Base-by-base conservation (phyloP, 2,113 vertebrate species). In the Capra hircus region DNA sequence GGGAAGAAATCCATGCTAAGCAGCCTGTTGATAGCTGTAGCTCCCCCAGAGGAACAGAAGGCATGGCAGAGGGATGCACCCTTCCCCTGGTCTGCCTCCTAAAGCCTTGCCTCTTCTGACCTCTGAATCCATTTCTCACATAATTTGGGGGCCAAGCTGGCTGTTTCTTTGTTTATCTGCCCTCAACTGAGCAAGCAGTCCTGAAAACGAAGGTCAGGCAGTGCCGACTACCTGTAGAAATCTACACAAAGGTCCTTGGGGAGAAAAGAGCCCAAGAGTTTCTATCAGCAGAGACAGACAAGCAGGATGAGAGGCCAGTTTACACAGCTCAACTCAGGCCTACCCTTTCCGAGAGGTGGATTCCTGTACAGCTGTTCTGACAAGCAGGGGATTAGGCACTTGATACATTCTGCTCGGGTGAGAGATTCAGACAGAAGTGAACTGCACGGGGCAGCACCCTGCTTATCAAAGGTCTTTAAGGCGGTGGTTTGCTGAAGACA, bases 361-460 rank as follows among this genome's bases (percentile, higher is more conserved):
- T 97, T 98, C 96, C 96, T 95, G 89, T 91, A 96, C 87, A 97
- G 95, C 84, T 95, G 50, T 62, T 94, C 91, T 94, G 91, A 96
- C 60, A 97, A 83, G 81, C 40, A n/a, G 90, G 83, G 86, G 90
- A 97, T 96, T 93, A 95, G 71, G 78, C 52, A 96, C 91, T 85
- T 96, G 91, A 94, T 93, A 97, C 67, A 91, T 93, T 97, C 40
- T 96, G 53, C 80, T 95, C 86, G 17, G 81, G 50, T 81, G 91
- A 94, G 74, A 97, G 59, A 92, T 57, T 92, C 45, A 89, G 59
- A 96, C 80, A 60, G 53, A 95, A 97, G 62, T 71, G 52, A 97
- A 80, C 14, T 27, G 28, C 14, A 93, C 21, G 67, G 45, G 67
- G 71, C 21, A 96, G 62, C 13, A 94, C 95, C 82, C 0, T 85